Percentiles rank a stretch among this genome's conserved stretches.
phyloP scores from a whole-genome alignment of 2,113 vertebrate species.

The Sprattus sprattus region DNA sequence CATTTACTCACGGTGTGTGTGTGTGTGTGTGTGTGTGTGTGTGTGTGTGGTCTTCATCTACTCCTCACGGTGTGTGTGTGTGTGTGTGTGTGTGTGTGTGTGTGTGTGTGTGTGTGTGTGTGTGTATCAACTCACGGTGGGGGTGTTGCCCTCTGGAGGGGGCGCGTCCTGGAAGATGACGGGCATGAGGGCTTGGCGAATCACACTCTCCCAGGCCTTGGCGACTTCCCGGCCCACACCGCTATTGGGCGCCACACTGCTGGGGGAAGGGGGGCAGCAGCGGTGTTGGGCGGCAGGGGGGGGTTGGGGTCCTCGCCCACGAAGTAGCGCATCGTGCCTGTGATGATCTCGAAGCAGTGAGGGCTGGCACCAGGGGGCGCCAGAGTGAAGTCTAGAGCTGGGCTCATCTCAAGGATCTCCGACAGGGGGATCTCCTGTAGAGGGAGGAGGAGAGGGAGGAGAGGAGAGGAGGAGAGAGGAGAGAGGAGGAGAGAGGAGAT shows the following conservation, averaged over 20 bases:
- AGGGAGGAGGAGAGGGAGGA: neutral
- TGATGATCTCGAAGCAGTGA: constrained; percentile 86
- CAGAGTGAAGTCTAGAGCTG: constrained; percentile 74
- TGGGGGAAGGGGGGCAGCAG: constrained; percentile 63
- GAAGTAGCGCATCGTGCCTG: constrained; percentile 81
- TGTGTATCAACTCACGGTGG: constrained; percentile 68
- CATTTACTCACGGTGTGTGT: too few relatives aligned
- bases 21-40: too few relatives aligned
- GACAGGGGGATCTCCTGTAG: constrained; percentile 84
- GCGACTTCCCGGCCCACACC: constrained; percentile 78
- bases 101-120: too few relatives aligned
- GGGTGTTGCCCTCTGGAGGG: constrained; percentile 68
- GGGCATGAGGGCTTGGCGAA: constrained; percentile 87
- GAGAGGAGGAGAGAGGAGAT: neutral
- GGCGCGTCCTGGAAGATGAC: constrained; percentile 84
- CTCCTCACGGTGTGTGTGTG: too few relatives aligned
- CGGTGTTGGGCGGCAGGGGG: constrained; percentile 46
- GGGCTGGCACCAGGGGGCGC: constrained; percentile 77
- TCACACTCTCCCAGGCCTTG: constrained; percentile 79
- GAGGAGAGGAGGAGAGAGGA: neutral
- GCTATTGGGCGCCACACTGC: constrained; percentile 66
- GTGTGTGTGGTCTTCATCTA: too few relatives aligned
- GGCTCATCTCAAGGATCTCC: constrained; percentile 79
- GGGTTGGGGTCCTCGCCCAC: constrained; percentile 80
- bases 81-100: too few relatives aligned